phyloP scores from a whole-genome alignment of 2,113 vertebrate genomes.

The Hippotragus niger region DNA sequence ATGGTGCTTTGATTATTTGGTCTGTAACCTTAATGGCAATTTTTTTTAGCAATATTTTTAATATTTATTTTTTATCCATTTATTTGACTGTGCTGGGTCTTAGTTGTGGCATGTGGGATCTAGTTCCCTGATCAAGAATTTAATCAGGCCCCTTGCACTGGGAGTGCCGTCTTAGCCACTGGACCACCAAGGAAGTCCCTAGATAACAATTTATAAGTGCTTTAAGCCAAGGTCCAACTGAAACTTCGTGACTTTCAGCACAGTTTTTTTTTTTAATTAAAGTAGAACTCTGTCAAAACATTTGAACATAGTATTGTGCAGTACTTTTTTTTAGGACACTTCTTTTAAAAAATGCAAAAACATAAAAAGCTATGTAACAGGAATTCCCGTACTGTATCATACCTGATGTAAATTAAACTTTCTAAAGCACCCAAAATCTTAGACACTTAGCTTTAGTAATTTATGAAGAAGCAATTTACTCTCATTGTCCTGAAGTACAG shows the following conservation, averaged over 20 bases:
- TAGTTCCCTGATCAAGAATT: not conserved
- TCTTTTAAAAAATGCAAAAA: not conserved
- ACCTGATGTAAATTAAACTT: not conserved
- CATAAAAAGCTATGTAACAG: not conserved
- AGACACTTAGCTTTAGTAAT: not conserved
- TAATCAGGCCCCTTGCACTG: not conserved
- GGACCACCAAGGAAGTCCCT: not conserved
- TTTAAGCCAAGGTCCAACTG: not conserved
- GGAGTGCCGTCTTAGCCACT: not conserved
- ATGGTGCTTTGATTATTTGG: not conserved
- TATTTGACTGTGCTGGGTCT: not conserved
- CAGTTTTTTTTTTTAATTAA: not conserved
- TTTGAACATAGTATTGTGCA: not conserved
- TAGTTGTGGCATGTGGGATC: not conserved
- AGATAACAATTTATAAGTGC: not conserved
- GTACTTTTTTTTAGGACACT: not conserved
- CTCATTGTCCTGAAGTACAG: not conserved
- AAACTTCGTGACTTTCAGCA: not conserved
- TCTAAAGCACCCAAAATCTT: not conserved
- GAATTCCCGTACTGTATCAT: not conserved
- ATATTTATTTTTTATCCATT: not conserved
- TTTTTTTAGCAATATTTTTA: not conserved
- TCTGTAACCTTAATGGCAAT: not conserved
- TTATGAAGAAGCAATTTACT: conserved; percentile 19
- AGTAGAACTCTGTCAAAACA: not conserved